phyloP scores from a whole-genome alignment of 2,888 invertebrate genomes.

The Vesta saturnalis region DNA sequence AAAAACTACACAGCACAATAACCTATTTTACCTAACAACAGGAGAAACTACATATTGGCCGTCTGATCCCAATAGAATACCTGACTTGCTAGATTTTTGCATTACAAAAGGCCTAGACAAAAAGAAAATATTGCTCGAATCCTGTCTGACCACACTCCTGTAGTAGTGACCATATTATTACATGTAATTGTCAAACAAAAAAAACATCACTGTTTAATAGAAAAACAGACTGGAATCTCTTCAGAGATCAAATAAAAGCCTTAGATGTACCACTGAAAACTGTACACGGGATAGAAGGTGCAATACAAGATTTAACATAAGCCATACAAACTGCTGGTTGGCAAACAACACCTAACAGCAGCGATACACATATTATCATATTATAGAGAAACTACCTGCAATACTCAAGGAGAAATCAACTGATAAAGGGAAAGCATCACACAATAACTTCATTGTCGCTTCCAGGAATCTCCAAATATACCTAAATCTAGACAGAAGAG shows the following conservation, averaged over 20 bases:
- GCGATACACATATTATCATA: constrained; percentile 11
- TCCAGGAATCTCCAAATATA: no score
- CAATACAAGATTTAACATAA: no score
- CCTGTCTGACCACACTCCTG: background rate
- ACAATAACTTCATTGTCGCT: no score
- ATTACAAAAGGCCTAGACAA: background rate
- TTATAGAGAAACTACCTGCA: background rate
- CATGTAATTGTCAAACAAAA: no score
- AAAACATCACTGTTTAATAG: background rate
- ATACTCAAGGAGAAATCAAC: background rate
- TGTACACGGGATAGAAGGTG: constrained; percentile 7
- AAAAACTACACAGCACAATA: constrained; percentile 8
- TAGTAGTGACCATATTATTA: no score
- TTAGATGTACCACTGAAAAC: constrained; percentile 10
- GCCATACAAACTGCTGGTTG: background rate
- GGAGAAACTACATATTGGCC: no score
- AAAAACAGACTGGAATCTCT: constrained; percentile 9
- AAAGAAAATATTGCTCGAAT: background rate
- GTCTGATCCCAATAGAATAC: constrained; percentile 12
- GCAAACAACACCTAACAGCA: background rate
- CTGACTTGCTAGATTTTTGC: constrained; percentile 2
- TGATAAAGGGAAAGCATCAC: background rate
- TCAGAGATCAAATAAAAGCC: constrained; percentile 1
- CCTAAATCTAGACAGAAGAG: no score
- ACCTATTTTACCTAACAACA: constrained; percentile 12